Conservation (phyloP, 1,140 invertebrate genomes). For the Patella vulgata region DNA sequence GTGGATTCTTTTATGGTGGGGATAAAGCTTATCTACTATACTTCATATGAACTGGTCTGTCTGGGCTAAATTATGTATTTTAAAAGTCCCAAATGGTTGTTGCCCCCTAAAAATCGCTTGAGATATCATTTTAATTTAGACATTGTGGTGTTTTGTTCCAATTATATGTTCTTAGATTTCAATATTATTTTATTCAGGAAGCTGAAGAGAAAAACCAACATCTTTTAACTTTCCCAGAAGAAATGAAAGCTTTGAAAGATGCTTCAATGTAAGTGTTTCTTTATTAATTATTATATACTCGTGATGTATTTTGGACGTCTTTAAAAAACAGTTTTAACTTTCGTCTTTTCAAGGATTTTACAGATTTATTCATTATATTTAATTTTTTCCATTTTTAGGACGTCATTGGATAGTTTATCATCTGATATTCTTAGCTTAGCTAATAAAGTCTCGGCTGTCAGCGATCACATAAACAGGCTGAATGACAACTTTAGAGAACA, state of each 20-base stretch:
- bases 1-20: neutral
- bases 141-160: too few species aligned
- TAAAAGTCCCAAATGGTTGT: too few species aligned
- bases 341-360: neutral
- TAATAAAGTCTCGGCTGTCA: constrained; percentile 51
- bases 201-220: constrained; percentile 59
- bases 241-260: constrained; percentile 63
- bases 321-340: too few species aligned
- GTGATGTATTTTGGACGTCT: too few species aligned
- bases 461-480: constrained; percentile 44
- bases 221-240: constrained; percentile 54
- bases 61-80: neutral
- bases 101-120: too few species aligned
- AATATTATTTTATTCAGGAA: too few species aligned
- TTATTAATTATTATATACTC: neutral
- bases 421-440: constrained; percentile 52
- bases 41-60: neutral
- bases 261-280: constrained; percentile 58
- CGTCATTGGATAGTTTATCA: constrained; percentile 53
- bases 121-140: too few species aligned
- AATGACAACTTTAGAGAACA: constrained; percentile 54
- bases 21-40: neutral
- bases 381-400: too few species aligned
- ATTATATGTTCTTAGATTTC: too few species aligned
- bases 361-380: too few species aligned